These are phyloP conservation scores for Phoenoteleia sp. DNA, from an alignment of 2,888 invertebrate species.

Conservation along the genomic window DNA sequence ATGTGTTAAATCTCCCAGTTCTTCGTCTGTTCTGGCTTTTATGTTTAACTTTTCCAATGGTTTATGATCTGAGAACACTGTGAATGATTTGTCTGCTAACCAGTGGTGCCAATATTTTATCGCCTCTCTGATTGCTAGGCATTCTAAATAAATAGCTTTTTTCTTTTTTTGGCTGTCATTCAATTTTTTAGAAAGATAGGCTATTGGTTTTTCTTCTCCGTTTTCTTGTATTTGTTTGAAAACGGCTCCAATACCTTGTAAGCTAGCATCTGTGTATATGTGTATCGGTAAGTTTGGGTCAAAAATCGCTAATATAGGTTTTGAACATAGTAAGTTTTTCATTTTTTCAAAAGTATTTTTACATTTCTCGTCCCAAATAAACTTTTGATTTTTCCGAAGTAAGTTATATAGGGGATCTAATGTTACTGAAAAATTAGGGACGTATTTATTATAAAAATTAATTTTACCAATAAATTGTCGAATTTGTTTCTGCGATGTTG, in stretches of 20 bases:
- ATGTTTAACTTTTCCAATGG: background rate
- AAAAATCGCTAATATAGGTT: slow-evolving; percentile 77
- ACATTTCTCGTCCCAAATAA: slow-evolving; percentile 73
- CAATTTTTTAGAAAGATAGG: too few species aligned
- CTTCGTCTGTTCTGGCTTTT: slow-evolving; percentile 8
- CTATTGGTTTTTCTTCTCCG: slow-evolving; percentile 31
- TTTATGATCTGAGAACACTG: slow-evolving; percentile 9
- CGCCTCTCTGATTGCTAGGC: slow-evolving; percentile 14
- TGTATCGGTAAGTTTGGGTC: slow-evolving; percentile 74
- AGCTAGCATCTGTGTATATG: slow-evolving; percentile 77
- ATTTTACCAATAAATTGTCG: too few species aligned
- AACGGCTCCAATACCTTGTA: slow-evolving; percentile 71
- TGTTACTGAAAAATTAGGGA: too few species aligned
- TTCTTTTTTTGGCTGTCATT: too few species aligned
- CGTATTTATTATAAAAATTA: too few species aligned
- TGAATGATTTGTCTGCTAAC: background rate
- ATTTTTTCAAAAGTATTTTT: slow-evolving; percentile 69
- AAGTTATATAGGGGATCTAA: too few species aligned
- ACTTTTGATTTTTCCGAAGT: slow-evolving; percentile 69
- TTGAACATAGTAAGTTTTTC: slow-evolving; percentile 73
- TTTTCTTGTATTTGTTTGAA: slow-evolving; percentile 14
- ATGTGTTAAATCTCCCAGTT: slow-evolving; percentile 11
- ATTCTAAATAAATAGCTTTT: too few species aligned
- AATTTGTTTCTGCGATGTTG: too few species aligned
- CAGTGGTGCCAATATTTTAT: slow-evolving; percentile 16